A percentile compares a stretch with the other conserved stretches of the same genome.
Evolutionary conservation across 1,140 invertebrate genomes (phyloP).

Genomic region (Diplogasteroides magnus): DNA sequence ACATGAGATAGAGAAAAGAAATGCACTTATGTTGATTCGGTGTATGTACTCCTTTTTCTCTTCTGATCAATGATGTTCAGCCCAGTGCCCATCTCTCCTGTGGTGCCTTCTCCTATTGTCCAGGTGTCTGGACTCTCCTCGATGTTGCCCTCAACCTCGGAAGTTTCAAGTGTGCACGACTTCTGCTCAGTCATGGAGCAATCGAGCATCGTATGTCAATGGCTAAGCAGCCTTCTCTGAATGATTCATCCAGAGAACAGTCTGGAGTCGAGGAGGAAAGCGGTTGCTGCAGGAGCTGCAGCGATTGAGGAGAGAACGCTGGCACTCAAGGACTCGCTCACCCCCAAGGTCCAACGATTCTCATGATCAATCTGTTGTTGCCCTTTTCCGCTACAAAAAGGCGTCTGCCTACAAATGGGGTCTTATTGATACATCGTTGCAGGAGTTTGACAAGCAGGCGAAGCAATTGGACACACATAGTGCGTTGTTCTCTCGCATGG

Average conservation of each 20-base stretch:
- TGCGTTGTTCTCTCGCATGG: neutral
- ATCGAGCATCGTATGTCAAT: too few species aligned
- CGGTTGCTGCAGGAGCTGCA: constrained; percentile 11
- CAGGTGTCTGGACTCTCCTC: constrained; percentile 12
- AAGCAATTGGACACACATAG: neutral
- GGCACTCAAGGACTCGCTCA: neutral
- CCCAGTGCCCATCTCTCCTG: too few species aligned
- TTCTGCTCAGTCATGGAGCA: constrained; percentile 17
- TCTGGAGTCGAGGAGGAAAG: constrained; percentile 12
- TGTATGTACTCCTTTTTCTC: too few species aligned
- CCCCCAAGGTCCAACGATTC: neutral
- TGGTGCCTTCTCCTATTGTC: neutral
- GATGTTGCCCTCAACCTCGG: constrained; percentile 23
- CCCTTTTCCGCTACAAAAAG: too few species aligned
- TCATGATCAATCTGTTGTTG: too few species aligned
- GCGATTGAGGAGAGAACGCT: neutral
- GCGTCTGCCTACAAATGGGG: too few species aligned
- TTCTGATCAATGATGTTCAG: too few species aligned
- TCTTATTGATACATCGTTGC: neutral
- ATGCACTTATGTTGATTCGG: too few species aligned
- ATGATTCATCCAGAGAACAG: neutral
- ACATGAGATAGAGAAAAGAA: too few species aligned
- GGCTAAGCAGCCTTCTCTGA: too few species aligned
- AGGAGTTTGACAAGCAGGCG: neutral
- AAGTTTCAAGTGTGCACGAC: constrained; percentile 6